Percentiles rank a stretch among this genome's conserved stretches.
Conservation (phyloP, 2,113 vertebrate species). For the Ahaetulla prasina region DNA sequence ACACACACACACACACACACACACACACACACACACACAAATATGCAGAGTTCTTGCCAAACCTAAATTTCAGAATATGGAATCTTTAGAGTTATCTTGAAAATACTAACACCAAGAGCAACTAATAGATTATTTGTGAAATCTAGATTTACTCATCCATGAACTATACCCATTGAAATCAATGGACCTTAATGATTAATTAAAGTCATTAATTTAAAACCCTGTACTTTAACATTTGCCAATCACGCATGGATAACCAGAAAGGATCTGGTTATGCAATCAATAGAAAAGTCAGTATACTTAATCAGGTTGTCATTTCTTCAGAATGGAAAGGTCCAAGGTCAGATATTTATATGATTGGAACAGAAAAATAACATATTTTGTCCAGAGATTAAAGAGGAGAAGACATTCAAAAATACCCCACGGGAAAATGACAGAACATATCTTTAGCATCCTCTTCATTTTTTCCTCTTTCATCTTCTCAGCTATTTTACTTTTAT, state of each 20-base stretch:
- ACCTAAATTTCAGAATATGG: not conserved
- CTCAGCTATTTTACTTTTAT: accelerated
- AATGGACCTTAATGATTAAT: not conserved
- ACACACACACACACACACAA: not conserved
- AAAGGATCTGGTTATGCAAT: not conserved
- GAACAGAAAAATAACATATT: not conserved
- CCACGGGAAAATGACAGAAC: not conserved
- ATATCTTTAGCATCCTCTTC: not conserved
- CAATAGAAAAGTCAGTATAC: not conserved
- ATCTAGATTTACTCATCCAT: not conserved
- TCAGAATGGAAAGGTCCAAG: not conserved
- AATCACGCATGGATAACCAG: not conserved
- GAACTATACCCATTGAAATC: not conserved
- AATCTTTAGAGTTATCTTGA: not conserved
- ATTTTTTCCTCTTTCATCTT: not conserved
- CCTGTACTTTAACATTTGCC: not conserved
- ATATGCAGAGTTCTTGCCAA: not conserved
- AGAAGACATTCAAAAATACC: not conserved
- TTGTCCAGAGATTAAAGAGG: not conserved
- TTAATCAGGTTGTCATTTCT: not conserved
- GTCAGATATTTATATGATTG: not conserved
- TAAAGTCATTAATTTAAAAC: not conserved
- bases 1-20: not conserved
- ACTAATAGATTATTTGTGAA: not conserved
- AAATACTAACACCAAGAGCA: not conserved